Evolutionary conservation across 2,888 invertebrate genomes (phyloP), one percentile per base, ranked within the genome.

Genomic region (Ephialtes manifestator): DNA sequence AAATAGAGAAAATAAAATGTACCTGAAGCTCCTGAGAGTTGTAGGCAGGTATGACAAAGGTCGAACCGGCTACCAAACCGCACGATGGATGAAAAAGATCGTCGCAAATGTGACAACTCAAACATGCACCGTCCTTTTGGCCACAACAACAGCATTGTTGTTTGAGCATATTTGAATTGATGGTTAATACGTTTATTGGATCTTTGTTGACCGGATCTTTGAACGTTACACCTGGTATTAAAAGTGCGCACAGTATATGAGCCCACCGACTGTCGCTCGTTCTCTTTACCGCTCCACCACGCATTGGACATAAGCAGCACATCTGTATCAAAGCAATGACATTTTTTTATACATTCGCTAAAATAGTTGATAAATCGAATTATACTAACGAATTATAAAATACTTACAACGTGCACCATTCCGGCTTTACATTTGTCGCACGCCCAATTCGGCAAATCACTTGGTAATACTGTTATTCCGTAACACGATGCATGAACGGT

Each of bases 221-320:
- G 91, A 96, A 96, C 18, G 93, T 94, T 0, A 96, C 96, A 86
- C 96, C 96, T 5, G 96, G 96, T 83, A 96, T 94, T 94, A 96
- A 95, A 5, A 96, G 94, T 5, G 96, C 96, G 92, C 96, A 96
- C 20, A 96, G 94, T 77, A 96, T 95, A 90, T 97, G 96, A 43
- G 95, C 96, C 96, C 96, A 97, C 65, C 95, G 94, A 28, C 95
- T 95, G 89, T 96, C 95, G 81, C 95, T 95, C 3, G 96, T 95
- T 88, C 95, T 95, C 91, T 96, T 96, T 86, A 96, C 94, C 77
- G 96, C 96, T 68, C 96, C 96, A 13, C 96, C 96, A 70, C 95
- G 92, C 90, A 96, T 92, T 35, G 94, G 94, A 91, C 96, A 96
- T 83, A 96, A 90, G 86, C 94, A 94, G 89, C 96, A 96, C 86